Conservation (phyloP, 2,888 invertebrate genomes). For the Mantis religiosa region DNA sequence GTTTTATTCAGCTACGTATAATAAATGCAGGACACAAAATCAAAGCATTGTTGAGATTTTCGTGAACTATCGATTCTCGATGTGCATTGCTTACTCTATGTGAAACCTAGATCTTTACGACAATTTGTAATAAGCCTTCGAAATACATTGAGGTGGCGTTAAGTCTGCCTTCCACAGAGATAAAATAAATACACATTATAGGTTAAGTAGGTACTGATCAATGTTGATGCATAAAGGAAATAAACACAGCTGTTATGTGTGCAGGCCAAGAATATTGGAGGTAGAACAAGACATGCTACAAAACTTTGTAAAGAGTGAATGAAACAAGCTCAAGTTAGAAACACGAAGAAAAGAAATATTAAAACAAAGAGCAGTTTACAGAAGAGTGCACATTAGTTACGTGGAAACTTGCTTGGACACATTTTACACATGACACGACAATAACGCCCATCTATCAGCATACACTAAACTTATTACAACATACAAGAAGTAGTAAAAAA, state of each 20-base stretch:
- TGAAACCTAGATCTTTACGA: too few relatives aligned
- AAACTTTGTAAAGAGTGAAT: background rate
- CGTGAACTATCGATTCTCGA: background rate
- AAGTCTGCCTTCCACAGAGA: too few relatives aligned
- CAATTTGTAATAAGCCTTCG: too few relatives aligned
- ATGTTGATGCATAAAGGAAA: too few relatives aligned
- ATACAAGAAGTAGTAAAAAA: too few relatives aligned
- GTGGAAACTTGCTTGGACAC: background rate
- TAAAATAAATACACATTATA: too few relatives aligned
- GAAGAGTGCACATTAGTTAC: background rate
- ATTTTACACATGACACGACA: background rate
- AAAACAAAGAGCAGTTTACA: background rate
- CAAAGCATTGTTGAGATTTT: background rate
- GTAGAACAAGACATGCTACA: background rate
- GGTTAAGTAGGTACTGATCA: too few relatives aligned
- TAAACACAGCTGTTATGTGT: too few relatives aligned
- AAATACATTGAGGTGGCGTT: too few relatives aligned
- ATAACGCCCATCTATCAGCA: background rate
- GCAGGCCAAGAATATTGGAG: background rate
- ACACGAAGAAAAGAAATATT: conserved; percentile 21
- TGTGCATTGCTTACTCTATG: too few relatives aligned
- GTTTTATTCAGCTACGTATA: background rate
- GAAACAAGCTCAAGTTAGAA: background rate
- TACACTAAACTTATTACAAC: background rate
- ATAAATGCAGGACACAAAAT: background rate